Evolutionary conservation across 2,113 vertebrate genomes (phyloP).

Genomic region (Procavia capensis): DNA sequence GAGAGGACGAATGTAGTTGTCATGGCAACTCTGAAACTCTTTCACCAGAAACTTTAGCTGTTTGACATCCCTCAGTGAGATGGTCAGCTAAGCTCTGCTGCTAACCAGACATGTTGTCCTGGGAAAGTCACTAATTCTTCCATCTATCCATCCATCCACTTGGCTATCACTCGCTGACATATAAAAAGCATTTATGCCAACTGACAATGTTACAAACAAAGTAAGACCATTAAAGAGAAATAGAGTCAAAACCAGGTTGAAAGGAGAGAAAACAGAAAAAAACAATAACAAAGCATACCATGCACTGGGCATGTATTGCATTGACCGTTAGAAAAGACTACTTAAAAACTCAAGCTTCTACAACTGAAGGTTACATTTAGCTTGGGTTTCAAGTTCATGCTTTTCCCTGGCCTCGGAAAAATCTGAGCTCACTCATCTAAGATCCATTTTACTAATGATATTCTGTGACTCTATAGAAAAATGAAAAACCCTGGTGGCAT

Average conservation of each 20-base stretch:
- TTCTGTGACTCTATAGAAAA: background rate
- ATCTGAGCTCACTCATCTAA: background rate
- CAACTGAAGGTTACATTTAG: background rate
- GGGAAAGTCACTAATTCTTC: conserved; percentile 24
- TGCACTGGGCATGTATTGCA: background rate
- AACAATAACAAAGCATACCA: background rate
- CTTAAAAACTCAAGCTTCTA: background rate
- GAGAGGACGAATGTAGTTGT: background rate
- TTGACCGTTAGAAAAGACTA: background rate
- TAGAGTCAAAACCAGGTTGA: conserved; percentile 10
- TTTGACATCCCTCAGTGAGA: background rate
- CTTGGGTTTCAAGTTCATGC: background rate
- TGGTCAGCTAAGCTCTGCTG: conserved; percentile 32
- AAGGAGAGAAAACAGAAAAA: background rate
- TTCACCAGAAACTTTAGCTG: conserved; percentile 12
- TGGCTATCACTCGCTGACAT: background rate
- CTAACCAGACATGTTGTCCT: background rate
- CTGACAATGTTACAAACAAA: background rate
- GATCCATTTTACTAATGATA: background rate
- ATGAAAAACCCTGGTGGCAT: no score
- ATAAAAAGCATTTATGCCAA: background rate
- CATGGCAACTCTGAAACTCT: conserved; percentile 45
- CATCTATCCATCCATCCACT: background rate
- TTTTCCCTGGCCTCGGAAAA: background rate
- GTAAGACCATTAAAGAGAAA: background rate